Evolutionary conservation across 2,888 invertebrate genomes (phyloP).

Genomic region (Archips xylosteana): DNA sequence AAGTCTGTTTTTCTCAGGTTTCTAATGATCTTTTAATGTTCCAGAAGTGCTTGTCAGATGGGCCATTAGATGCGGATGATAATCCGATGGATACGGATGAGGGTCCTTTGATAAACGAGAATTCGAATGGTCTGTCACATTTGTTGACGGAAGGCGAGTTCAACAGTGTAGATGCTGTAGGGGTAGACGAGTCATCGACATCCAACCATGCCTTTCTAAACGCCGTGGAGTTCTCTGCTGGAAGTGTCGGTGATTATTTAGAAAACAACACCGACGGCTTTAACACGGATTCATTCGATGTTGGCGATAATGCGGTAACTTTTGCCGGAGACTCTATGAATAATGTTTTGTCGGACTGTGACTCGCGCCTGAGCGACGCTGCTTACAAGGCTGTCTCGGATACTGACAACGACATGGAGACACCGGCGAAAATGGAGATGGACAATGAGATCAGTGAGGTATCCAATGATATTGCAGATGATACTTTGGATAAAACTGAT

Average conservation of each 20-base stretch:
- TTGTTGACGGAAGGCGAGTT: slow-evolving; percentile 78
- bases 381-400: slow-evolving; percentile 64
- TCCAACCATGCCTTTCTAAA: slow-evolving; percentile 80
- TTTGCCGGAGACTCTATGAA: slow-evolving; percentile 75
- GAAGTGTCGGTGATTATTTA: slow-evolving; percentile 79
- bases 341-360: slow-evolving; percentile 73
- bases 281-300: slow-evolving; percentile 74
- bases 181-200: slow-evolving; percentile 76
- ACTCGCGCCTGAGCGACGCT: slow-evolving; percentile 71
- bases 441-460: slow-evolving; percentile 53
- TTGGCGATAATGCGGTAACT: slow-evolving; percentile 78
- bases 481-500: slow-evolving; percentile 35
- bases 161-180: slow-evolving; percentile 75
- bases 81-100: slow-evolving; percentile 76
- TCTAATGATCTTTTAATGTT: slow-evolving; percentile 48
- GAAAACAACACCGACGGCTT: slow-evolving; percentile 73
- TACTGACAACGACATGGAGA: slow-evolving; percentile 68
- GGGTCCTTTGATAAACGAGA: slow-evolving; percentile 77
- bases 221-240: slow-evolving; percentile 78
- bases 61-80: slow-evolving; percentile 49
- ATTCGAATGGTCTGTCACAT: slow-evolving; percentile 79
- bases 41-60: slow-evolving; percentile 75
- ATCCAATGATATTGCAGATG: slow-evolving; percentile 47
- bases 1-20: slow-evolving; percentile 49
- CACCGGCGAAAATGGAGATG: slow-evolving; percentile 56